Evolutionary conservation across 2,113 vertebrate species (phyloP), one percentile per base, ranked within the genome.

Genomic region (Rhinogobius similis): DNA sequence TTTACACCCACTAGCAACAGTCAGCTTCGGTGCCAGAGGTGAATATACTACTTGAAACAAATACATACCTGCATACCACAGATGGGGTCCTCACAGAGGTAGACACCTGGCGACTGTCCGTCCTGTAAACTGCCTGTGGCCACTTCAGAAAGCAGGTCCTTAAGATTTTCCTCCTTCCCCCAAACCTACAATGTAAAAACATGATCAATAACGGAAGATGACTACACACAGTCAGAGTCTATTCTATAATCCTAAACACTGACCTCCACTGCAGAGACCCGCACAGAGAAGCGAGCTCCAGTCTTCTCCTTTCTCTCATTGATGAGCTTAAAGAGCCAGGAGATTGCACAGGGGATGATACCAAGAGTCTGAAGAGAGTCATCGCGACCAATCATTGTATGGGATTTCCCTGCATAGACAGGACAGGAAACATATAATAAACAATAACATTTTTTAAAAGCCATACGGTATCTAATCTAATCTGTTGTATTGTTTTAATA

Each of bases 271-370:
- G 98, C 98, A 2, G 98, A 99, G 81, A 98, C 96, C 0, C 98
- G 95, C n/a, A 99, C 97, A 0, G 97, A 99, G 90, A 99, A 99
- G 1, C 98, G 95, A 0, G 98, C 96, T 64, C 97, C 98, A 0
- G 97, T 99, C 92, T 98, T 98, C 74, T 99, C 97, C 75, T 98
- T 97, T 44, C 96, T 93, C 82, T 99, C 98, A 0, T 98, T 95
- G 76, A 99, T 98, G 79, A 99, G 90, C 68, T 98, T 99, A 92
- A 99, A 99, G 77, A 99, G 92, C 98, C 98, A 99, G n/a, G 98
- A 98, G 86, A 99, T 98, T 78, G 97, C 96, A 70, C 98, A 99
- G 16, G 98, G 98, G 83, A 99, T 97, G 86, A 99, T 96, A 29
- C 98, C 98, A 9, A 99, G 93, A 82, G 93, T 96, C 91, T 99